phyloP scores from a whole-genome alignment of 2,113 vertebrate genomes.

The Sus scrofa region T2T-Sscrofa CM000816.6:55970001-55970500 shows the following conservation, averaged over 20 bases:
- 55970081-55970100: not conserved
- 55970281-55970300: constrained; percentile 41
- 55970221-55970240: not conserved
- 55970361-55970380: constrained; percentile 52
- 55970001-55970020: constrained; percentile 11
- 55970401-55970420: constrained; percentile 43
- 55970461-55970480: constrained; percentile 77
- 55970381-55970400: constrained; percentile 43
- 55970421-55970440: constrained; percentile 56
- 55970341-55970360: constrained; percentile 30
- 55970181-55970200: not conserved
- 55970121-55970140: not conserved
- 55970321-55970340: not conserved
- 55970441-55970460: constrained; percentile 57
- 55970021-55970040: not conserved
- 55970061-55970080: not conserved
- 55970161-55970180: constrained; percentile 43
- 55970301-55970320: constrained; percentile 1
- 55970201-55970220: constrained; percentile 50
- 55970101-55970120: not conserved
- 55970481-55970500: constrained; percentile 64
- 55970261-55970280: constrained; percentile 70
- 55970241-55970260: not conserved
- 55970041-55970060: not conserved
- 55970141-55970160: not conserved